Base-by-base conservation (phyloP, 1,140 invertebrate species). In the Bombus superbus region DNA sequence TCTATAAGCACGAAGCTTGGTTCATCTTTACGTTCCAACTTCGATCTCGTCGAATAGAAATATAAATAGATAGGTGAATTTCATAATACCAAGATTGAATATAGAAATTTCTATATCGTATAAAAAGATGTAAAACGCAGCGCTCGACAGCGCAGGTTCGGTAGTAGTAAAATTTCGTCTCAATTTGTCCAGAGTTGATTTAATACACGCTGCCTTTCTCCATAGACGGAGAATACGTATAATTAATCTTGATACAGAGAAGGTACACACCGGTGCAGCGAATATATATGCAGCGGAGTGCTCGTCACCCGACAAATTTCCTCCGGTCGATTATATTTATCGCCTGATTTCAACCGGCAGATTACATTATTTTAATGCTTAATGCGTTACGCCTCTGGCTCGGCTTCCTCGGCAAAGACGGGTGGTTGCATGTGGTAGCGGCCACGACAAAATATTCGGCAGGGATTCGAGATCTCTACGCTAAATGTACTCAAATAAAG, bases 401-500 rank as follows among this genome's bases (percentile, higher is more conserved):
- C 40, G 53, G 47, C 38, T 32, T 28, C 22, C 13, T 10, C 8
- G 42, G 38, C 28, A 32, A 18, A n/a, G 64, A 47, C 68, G 32
- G 59, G 32, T 42, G 44, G 44, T 40, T 42, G 47, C 32, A 82
- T 78, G 79, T 18, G 44, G 74, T 62, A 57, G 87, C 59, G n/a
- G 57, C 66, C n/a, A 71, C 77, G 62, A 77, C 78, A 47, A 90
- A 82, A 83, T 90, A 90, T 90, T 90, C 82, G 88, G 71, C 79
- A 82, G 86, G 78, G 64, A 76, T 80, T 72, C 68, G 44, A 28
- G 86, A 83, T 85, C 77, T 83, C 69, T 77, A 73, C 79, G 86
- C 90, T 91, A 91, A 92, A 91, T 89, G 88, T 86, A 75, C 90
- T 92, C 88, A 92, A 93, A 92, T 92, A 92, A 93, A 93, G 91